Evolutionary conservation across 2,888 invertebrate genomes (phyloP), one percentile per base, ranked within the genome.

Genomic region (Tiliacea aurago): DNA sequence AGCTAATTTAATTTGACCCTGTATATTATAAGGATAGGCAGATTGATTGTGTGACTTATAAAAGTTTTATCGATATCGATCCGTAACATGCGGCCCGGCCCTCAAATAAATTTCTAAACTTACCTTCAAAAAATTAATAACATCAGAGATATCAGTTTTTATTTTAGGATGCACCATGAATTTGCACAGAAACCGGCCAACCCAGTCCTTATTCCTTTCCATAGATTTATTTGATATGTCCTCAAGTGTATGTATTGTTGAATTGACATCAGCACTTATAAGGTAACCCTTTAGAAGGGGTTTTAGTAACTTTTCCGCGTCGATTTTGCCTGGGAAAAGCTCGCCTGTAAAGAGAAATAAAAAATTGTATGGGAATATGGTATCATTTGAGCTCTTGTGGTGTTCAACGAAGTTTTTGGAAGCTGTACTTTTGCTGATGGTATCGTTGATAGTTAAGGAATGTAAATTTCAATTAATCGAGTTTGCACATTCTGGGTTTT

Each of bases 121-220:
- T 81, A 96, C 97, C 88, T 94, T 93, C 7, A 97, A 76, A 63
- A 97, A 87, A 51, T 92, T 92, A 4, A 93, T 73, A 45, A 97
- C 85, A 53, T 96, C 91, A 0, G 86, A 77, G 3, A 95, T 76
- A 86, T 97, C 96, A 13, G 91, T 90, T 11, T 92, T 93, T 1
- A 93, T 86, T 67, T 94, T 95, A 74, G 94, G 96, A 61, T 95
- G 91, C 5, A 92, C 91, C 77, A 97, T 92, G 77, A 97, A 93
- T 9, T 93, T 91, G 67, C 96, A 92, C 5, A 97, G 87, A 80
- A 97, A 96, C 68, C 96, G 91, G 0, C 97, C 97, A 0, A 96
- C 91, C 93, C 97, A 97, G 86, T 97, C 97, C 55, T 95, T 95
- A 41, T 93, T 93, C 2, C 89, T 93, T 56, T 96, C 95, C 1